phyloP scores from a whole-genome alignment of 1,140 invertebrate genomes.

The Rhopalosiphum maidis region DNA sequence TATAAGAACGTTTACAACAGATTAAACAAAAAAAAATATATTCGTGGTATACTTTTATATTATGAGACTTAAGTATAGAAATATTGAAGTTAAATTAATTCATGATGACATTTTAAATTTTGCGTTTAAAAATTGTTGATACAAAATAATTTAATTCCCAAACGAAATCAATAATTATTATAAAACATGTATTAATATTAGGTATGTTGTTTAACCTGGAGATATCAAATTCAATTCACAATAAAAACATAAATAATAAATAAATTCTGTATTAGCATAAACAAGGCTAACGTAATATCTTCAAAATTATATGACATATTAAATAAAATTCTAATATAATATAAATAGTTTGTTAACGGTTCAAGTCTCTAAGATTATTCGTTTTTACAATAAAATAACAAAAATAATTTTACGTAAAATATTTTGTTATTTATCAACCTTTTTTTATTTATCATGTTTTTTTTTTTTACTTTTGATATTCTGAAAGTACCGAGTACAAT shows the following conservation, averaged over 20 bases:
- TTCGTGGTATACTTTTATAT: background rate
- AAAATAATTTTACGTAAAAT: no score
- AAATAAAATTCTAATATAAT: no score
- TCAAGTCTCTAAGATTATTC: no score
- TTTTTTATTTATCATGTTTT: no score
- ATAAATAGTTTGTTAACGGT: no score
- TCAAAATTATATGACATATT: no score
- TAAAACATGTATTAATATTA: background rate
- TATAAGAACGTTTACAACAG: background rate
- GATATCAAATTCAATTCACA: background rate
- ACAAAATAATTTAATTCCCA: background rate
- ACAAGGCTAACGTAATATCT: no score
- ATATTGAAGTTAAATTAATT: background rate
- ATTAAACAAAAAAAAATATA: background rate
- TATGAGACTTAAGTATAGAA: background rate
- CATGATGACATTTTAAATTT: background rate
- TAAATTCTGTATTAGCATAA: no score
- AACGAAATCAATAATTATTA: background rate
- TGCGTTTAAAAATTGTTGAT: background rate
- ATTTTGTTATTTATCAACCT: no score
- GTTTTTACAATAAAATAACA: no score
- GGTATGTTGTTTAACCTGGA: background rate
- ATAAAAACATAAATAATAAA: no score
- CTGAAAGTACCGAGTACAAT: background rate
- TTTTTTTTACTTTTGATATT: background rate